Evolutionary conservation across 2,113 vertebrate genomes (phyloP).

Genomic region (Laticauda laticaudata): DNA sequence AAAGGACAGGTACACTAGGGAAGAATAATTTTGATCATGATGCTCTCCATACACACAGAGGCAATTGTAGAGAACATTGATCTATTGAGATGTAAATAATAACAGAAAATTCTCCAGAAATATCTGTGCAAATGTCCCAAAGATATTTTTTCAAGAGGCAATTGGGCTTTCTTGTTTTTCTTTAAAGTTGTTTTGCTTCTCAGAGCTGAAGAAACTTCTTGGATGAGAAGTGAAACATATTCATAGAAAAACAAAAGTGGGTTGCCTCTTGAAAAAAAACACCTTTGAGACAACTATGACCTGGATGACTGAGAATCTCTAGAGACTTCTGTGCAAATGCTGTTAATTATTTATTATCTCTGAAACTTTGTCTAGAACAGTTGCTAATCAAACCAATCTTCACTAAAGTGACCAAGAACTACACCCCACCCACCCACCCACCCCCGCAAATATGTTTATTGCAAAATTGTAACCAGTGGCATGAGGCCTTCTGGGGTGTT

Average conservation of each 20-base stretch:
- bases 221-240: not conserved
- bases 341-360: not conserved
- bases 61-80: rapidly evolving
- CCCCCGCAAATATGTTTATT: not conserved
- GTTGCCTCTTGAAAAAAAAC: not conserved
- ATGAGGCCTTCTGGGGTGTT: not conserved
- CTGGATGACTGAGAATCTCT: not conserved
- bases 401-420: not conserved
- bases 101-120: conserved; percentile 11
- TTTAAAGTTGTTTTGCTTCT: not conserved
- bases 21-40: not conserved
- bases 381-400: not conserved
- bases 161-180: not conserved
- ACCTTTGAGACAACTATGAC: not conserved
- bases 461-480: not conserved
- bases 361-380: not conserved
- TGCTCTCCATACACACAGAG: not conserved
- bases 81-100: not conserved
- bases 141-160: not conserved
- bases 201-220: not conserved
- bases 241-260: not conserved
- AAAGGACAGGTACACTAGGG: not conserved
- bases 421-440: not conserved
- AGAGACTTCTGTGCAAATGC: not conserved
- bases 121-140: conserved; percentile 3